phyloP scores from a whole-genome alignment of 1,140 invertebrate genomes.

The Macrotrachela quadricornifera region DNA sequence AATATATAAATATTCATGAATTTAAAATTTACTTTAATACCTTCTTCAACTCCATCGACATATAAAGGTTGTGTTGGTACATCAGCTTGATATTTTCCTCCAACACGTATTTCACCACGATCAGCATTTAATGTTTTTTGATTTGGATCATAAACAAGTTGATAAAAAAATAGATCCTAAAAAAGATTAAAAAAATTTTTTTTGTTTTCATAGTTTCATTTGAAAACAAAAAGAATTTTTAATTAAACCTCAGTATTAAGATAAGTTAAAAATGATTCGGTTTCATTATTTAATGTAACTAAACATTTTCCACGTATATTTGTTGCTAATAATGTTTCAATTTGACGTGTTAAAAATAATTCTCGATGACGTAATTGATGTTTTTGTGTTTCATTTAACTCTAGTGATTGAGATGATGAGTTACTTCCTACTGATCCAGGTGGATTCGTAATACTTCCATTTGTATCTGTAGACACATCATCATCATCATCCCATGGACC shows the following conservation, averaged over 20 bases:
- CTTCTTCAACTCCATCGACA: not conserved
- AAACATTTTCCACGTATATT: conserved; percentile 96
- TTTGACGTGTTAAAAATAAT: conserved; percentile 85
- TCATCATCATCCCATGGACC: conserved; percentile 35
- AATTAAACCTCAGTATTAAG: conserved; percentile 63
- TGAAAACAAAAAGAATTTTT: not conserved
- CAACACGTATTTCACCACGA: conserved; percentile 72
- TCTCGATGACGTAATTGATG: conserved; percentile 92
- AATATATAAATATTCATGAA: conserved; percentile 12
- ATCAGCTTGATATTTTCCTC: conserved; percentile 85
- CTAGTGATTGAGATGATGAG: conserved; percentile 7
- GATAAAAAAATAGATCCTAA: conserved; percentile 87
- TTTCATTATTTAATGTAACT: conserved; percentile 91
- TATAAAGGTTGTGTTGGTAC: conserved; percentile 14
- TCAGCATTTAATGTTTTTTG: conserved; percentile 94
- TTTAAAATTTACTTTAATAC: conserved; percentile 10
- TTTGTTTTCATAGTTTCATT: not conserved
- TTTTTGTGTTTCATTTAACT: conserved; percentile 36
- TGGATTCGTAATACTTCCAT: not conserved
- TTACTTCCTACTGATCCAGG: not conserved
- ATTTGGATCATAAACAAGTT: conserved; percentile 91
- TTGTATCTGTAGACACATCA: conserved; percentile 22
- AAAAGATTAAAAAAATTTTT: not conserved
- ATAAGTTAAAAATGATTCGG: conserved; percentile 79
- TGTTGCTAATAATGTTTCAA: conserved; percentile 83